Evolutionary conservation across 1,140 invertebrate genomes (phyloP).

Genomic region (Rhopalosiphum maidis): DNA sequence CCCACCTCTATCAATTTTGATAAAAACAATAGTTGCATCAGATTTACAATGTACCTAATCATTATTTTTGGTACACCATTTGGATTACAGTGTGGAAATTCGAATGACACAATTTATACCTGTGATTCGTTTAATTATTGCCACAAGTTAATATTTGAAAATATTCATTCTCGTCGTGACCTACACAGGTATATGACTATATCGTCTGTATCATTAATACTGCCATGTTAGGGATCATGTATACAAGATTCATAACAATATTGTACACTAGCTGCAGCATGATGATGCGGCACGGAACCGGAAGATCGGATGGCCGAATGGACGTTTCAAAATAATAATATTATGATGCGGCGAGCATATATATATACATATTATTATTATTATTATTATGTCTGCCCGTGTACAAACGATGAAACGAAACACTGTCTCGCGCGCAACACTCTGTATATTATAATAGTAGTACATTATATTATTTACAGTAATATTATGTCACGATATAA

Average conservation of each 20-base stretch:
- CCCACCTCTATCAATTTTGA: neutral
- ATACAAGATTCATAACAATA: neutral
- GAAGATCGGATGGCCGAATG: neutral
- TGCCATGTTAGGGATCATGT: neutral
- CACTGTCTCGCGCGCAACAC: neutral
- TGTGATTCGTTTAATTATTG: neutral
- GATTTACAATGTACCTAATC: neutral
- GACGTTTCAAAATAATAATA: constrained; percentile 16
- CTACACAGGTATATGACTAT: neutral
- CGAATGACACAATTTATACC: neutral
- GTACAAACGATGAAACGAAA: neutral
- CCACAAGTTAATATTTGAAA: neutral
- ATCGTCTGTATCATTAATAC: neutral
- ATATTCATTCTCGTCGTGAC: neutral
- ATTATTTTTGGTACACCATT: neutral
- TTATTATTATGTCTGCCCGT: neutral
- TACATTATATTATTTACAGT: constrained; percentile 1
- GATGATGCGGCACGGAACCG: neutral
- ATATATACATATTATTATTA: neutral
- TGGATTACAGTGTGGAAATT: neutral
- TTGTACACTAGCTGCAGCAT: neutral
- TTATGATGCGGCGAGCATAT: neutral
- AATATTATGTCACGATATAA: constrained; percentile 17
- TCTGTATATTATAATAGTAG: neutral
- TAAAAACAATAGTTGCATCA: neutral